Evolutionary conservation across 2,888 invertebrate species (phyloP).

Genomic region (Fissipunctia ypsillon): DNA sequence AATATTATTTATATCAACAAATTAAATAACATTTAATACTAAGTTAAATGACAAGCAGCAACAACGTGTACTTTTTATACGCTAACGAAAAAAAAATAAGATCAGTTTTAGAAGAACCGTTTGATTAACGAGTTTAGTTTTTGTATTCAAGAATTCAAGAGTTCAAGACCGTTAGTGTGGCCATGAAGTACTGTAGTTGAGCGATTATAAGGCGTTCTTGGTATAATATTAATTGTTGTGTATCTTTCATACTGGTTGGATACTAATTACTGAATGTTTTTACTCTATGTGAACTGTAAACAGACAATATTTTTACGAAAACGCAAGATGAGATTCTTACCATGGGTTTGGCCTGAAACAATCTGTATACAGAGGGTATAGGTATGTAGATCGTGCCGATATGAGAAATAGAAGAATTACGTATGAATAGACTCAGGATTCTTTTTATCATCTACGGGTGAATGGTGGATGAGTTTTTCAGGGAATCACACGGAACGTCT

Average conservation of each 20-base stretch:
- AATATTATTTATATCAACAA: too few species aligned
- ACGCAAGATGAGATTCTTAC: too few species aligned
- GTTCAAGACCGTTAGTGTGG: constrained; percentile 46
- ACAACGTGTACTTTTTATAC: constrained; percentile 2
- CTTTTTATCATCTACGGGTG: neutral
- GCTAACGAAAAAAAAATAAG: constrained; percentile 28
- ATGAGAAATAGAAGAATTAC: neutral
- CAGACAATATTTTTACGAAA: neutral
- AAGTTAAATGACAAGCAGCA: constrained; percentile 3
- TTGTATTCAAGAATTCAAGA: too few species aligned
- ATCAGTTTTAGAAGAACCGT: constrained; percentile 50
- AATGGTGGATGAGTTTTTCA: neutral
- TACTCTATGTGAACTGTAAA: neutral
- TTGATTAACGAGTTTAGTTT: constrained; percentile 45
- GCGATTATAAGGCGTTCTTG: neutral
- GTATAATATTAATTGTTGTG: constrained; percentile 27
- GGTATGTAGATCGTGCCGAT: neutral
- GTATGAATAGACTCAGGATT: neutral
- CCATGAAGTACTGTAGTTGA: constrained; percentile 22
- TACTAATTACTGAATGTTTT: constrained; percentile 1
- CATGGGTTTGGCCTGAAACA: neutral
- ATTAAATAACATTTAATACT: constrained; percentile 7
- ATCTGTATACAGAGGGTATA: neutral
- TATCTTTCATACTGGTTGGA: constrained; percentile 18
- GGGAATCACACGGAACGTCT: neutral